Conservation (phyloP, 2,113 vertebrate genomes). For the Elgaria multicarinata region DNA sequence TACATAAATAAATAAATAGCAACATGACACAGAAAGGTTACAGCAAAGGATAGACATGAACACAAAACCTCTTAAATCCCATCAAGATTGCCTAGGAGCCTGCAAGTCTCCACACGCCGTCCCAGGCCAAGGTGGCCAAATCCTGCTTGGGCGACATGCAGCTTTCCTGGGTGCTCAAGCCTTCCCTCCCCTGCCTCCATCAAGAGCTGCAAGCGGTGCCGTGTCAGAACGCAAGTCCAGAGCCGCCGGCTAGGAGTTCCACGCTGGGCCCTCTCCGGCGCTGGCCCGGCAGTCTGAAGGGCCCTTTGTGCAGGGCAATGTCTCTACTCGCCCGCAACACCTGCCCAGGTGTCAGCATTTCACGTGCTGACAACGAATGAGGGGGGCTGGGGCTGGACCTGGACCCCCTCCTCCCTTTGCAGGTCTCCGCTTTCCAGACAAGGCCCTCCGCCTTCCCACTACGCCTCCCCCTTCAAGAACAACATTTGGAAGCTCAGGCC, state of each 20-base stretch:
- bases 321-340: constrained; percentile 41
- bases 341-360: constrained; percentile 47
- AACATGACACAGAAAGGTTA: too few relatives aligned
- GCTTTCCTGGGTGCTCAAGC: background rate
- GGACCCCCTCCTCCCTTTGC: too few relatives aligned
- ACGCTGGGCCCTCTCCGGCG: constrained; percentile 73
- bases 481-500: background rate
- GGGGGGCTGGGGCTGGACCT: too few relatives aligned
- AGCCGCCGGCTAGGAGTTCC: constrained; percentile 64
- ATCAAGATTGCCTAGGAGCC: too few relatives aligned
- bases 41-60: too few relatives aligned
- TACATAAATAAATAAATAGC: too few relatives aligned
- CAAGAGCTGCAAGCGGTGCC: too few relatives aligned
- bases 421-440: background rate
- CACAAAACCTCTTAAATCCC: too few relatives aligned
- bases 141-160: background rate
- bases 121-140: too few relatives aligned
- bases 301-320: constrained; percentile 58
- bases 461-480: background rate
- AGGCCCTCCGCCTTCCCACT: background rate
- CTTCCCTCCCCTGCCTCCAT: too few relatives aligned
- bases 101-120: too few relatives aligned
- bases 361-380: constrained; percentile 17
- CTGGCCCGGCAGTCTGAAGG: constrained; percentile 46
- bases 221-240: constrained; percentile 44